A percentile compares a stretch with the other conserved stretches of the same genome.
Evolutionary conservation across 2,797 vertebrate genomes (phyloP).

Genomic region (Cryptoprocta ferox): DNA sequence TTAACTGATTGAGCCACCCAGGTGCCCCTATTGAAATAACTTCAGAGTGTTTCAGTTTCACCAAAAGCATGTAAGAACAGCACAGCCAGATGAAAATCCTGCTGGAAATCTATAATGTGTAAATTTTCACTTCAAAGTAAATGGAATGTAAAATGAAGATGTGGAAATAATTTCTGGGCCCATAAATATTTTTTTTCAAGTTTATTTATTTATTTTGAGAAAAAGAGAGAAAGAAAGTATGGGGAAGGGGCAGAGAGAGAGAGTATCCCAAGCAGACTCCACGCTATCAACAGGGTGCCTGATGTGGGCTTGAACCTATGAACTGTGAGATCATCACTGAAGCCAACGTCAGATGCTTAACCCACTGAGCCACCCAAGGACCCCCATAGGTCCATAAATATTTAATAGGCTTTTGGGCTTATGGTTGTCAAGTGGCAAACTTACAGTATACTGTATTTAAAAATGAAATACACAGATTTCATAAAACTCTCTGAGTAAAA

Average conservation of each 20-base stretch:
- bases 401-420: neutral
- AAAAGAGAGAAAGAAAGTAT: no score
- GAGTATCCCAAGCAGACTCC: no score
- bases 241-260: no score
- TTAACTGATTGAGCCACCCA: no score
- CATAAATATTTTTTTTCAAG: conserved; percentile 43
- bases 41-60: conserved; percentile 11
- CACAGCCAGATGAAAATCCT: neutral
- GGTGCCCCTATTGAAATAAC: neutral
- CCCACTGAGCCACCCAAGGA: no score
- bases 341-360: no score
- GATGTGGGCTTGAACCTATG: no score
- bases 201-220: no score
- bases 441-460: neutral
- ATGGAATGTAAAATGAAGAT: conserved; percentile 44
- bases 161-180: conserved; percentile 43
- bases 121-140: conserved; percentile 60
- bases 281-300: no score
- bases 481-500: conserved; percentile 36
- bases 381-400: conserved; percentile 14
- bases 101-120: neutral
- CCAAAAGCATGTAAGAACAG: neutral
- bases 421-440: neutral
- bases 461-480: neutral
- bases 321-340: no score